Percentiles rank a stretch among this genome's conserved stretches.
phyloP scores from a whole-genome alignment of 1,140 invertebrate genomes.

The Neoseiulus cucumeris region DNA sequence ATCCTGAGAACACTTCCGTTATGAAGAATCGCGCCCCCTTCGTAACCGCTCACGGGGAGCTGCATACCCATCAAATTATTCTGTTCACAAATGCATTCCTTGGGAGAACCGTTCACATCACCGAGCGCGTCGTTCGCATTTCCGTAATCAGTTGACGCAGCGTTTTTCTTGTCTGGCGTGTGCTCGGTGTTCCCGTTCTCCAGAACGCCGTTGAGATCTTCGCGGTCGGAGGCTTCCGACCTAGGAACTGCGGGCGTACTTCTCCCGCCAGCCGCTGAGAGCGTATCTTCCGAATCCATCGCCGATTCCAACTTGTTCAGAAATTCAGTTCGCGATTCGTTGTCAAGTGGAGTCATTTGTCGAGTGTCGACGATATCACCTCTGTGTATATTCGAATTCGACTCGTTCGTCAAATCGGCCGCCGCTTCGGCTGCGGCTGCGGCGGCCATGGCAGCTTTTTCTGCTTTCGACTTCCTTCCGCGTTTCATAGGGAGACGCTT shows the following conservation, averaged over 20 bases:
- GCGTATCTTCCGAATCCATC: not conserved
- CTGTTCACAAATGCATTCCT: conserved; percentile 6
- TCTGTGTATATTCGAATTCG: no score
- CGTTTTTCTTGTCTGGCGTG: not conserved
- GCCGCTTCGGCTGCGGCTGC: not conserved
- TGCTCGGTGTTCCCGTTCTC: not conserved
- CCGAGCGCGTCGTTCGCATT: not conserved
- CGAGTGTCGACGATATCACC: no score
- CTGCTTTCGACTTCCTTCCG: not conserved
- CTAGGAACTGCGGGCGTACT: not conserved
- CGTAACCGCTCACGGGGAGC: not conserved
- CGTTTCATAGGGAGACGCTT: not conserved
- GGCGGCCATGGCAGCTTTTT: not conserved
- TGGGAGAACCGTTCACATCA: not conserved
- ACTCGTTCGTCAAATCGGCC: not conserved
- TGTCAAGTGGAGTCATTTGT: no score
- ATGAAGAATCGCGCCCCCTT: not conserved
- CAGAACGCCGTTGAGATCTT: not conserved
- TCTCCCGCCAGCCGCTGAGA: not conserved
- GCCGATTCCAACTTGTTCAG: not conserved
- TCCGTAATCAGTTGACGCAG: not conserved
- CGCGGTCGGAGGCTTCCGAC: not conserved
- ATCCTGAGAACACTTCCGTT: not conserved
- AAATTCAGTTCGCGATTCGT: not conserved
- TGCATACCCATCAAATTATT: not conserved